phyloP scores from a whole-genome alignment of 2,888 invertebrate genomes.

The Hoplodrina ambigua region DNA sequence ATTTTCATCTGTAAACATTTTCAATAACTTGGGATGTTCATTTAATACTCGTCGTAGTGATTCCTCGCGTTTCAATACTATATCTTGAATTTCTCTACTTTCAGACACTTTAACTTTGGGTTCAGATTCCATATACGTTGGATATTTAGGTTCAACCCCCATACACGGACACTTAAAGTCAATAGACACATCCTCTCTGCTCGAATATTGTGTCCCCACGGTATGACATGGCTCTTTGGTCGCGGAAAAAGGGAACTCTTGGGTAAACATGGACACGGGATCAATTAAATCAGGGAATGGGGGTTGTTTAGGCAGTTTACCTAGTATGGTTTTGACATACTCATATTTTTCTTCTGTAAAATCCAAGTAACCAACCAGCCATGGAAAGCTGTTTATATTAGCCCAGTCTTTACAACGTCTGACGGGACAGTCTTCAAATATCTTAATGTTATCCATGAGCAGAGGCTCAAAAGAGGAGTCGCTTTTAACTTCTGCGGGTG shows the following conservation, averaged over 20 bases:
- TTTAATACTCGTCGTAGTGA: slow-evolving; percentile 75
- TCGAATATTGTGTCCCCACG: slow-evolving; percentile 82
- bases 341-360: slow-evolving; percentile 81
- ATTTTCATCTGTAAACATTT: slow-evolving; percentile 83
- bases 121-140: slow-evolving; percentile 25
- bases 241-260: slow-evolving; percentile 76
- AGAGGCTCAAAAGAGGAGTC: slow-evolving; percentile 77
- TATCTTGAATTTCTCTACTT: slow-evolving; percentile 64
- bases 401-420: slow-evolving; percentile 73
- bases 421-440: slow-evolving; percentile 73
- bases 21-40: slow-evolving; percentile 78
- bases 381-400: slow-evolving; percentile 72
- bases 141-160: slow-evolving; percentile 42
- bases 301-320: slow-evolving; percentile 51
- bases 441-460: slow-evolving; percentile 73
- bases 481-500: slow-evolving; percentile 48
- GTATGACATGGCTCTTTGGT: slow-evolving; percentile 76
- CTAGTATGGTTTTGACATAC: slow-evolving; percentile 76
- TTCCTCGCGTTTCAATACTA: slow-evolving; percentile 71
- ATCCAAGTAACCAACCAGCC: slow-evolving; percentile 77
- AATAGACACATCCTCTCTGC: slow-evolving; percentile 75
- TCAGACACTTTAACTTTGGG: slow-evolving; percentile 48
- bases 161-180: slow-evolving; percentile 73
- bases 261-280: slow-evolving; percentile 70
- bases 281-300: slow-evolving; percentile 67